Base-by-base conservation (phyloP, 1,140 invertebrate genomes). In the Yoshiicerus persimilis region DNA sequence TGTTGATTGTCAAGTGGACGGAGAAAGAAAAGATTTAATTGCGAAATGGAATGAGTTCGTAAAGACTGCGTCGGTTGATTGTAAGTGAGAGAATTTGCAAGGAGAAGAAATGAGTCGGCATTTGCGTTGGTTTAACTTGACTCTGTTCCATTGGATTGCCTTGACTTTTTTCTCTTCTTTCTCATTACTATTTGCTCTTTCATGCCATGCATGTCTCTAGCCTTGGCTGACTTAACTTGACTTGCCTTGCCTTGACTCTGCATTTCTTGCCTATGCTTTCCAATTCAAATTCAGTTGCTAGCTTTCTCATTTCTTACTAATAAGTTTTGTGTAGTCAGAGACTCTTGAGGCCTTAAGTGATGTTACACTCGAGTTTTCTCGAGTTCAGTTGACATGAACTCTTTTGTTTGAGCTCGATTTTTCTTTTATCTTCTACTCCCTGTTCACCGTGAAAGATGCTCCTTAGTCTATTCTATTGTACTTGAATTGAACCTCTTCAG, bases 351-450 rank as follows among this genome's bases (percentile, higher is more conserved):
- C 32, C 75, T 38, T 80, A 80, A 80, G 75, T 80, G 75, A 80
- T 80, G 75, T 80, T 80, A 36, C 75, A 36, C 66, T 70, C 66
- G 25, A 70, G 25, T 70, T 70, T 70, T 70, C 30, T 70, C 16
- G 75, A 80, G 34, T 80, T 80, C 75, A 80, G 75, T 80, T 80
- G 75, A 80, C 75, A 80, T 80, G 32, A 80, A 80, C 75, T 80
- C 75, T 80, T 80, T 80, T 80, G 75, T 80, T 80, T 80, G 75
- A 80, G 75, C 75, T 80, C 30, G 75, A 80, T 80, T 80, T 80
- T 80, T 80, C 75, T 56, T 87, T 77, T 87, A 66, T 87, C 64
- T 70, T 47, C 86, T 41, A 23, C 47, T 87, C 85, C 36, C 85
- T 34, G 36, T 11, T 86, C 85, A 64, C 39, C 16, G 34, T 34